Evolutionary conservation across 2,113 vertebrate genomes (phyloP), one percentile per base, ranked within the genome.

Genomic region (Holacanthus passer): DNA sequence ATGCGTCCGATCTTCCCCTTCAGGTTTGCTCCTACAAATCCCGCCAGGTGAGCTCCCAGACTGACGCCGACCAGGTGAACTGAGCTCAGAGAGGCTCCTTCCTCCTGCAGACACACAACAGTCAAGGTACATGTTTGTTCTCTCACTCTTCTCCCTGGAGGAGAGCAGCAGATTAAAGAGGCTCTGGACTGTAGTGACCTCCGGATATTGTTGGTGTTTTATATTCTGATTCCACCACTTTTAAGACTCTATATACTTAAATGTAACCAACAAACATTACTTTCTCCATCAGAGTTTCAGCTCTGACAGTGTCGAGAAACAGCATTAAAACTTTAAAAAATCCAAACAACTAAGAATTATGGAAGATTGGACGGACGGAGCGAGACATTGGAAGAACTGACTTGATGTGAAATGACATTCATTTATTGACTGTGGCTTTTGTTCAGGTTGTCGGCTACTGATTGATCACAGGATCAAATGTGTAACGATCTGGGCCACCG

Each of bases 11-110:
- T 91, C 91, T 92, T 95, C 3, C 98, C 98, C 53, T 95, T 90
- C 89, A 98, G 96, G 79, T 92, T 96, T 5, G 97, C 95, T 0
- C 98, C 98, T 31, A 98, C 95, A 66, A 96, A 98, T 58, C 98
- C 98, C 43, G 98, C 96, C 89, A 99, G 80, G 73, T 99, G 98
- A 92, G 98, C 98, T n/a, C 98, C 98, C 62, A 99, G 95, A 79
- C 98, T 99, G 59, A 98, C 93, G 8, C 98, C 98, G 83, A 99
- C 96, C 74, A 99, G 93, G 85, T 99, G 90, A 29, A 99, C 56
- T 2, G 92, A 93, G 63, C 95, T 94, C 74, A 98, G 95, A 79
- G 96, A 94, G 3, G 95, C 96, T 85, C 97, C 97, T 80, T 91
- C 83, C 48, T 84, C 92, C 98, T 99, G 84, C 22, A 73, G 35